Evolutionary conservation across 2,888 invertebrate species (phyloP).

Genomic region (Leptinotarsa rubiginosa): DNA sequence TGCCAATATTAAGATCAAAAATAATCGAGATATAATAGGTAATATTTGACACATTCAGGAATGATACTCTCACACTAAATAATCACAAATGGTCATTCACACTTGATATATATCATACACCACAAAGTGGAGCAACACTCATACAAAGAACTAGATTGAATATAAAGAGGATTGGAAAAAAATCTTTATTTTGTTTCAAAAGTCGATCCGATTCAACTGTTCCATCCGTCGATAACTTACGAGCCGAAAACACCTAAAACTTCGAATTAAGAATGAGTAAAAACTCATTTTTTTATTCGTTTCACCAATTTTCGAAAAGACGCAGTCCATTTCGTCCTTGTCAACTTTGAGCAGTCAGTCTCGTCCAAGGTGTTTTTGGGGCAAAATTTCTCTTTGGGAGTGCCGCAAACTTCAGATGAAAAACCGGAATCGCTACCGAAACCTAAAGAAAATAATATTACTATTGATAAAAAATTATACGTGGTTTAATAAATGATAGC

Average conservation of each 20-base stretch:
- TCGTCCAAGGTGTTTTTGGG: constrained; percentile 63
- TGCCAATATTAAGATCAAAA: no score
- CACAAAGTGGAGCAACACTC: neutral
- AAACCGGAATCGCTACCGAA: constrained; percentile 69
- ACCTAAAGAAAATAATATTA: constrained; percentile 52
- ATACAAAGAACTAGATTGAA: neutral
- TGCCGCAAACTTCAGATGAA: constrained; percentile 68
- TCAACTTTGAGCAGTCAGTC: constrained; percentile 66
- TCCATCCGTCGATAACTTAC: neutral
- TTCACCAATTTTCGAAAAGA: constrained; percentile 71
- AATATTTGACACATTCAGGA: constrained; percentile 3
- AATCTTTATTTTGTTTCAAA: neutral
- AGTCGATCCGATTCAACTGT: neutral
- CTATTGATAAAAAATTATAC: neutral
- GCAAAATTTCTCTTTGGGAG: constrained; percentile 64
- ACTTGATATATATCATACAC: neutral
- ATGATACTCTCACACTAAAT: neutral
- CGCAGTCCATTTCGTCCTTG: constrained; percentile 72
- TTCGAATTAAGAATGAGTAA: neutral
- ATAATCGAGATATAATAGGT: neutral
- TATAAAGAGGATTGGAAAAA: neutral
- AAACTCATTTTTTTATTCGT: constrained; percentile 61
- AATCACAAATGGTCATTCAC: neutral
- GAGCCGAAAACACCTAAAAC: constrained; percentile 1
- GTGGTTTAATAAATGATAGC: no score